These are phyloP conservation scores for Enteromius argenteus DNA, from an alignment of 2,797 vertebrate species.

Conservation along the genomic window DNA sequence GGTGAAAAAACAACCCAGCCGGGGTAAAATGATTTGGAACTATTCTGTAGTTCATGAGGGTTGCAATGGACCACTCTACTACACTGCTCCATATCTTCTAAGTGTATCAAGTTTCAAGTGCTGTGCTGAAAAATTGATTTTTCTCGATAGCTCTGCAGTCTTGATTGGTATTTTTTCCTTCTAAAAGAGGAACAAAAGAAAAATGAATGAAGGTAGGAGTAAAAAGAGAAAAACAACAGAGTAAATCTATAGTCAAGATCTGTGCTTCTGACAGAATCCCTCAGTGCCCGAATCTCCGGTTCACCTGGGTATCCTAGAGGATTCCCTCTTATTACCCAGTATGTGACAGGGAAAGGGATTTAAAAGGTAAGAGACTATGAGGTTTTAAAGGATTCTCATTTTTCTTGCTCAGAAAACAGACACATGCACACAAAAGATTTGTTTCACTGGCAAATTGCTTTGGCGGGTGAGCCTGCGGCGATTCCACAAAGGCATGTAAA, in stretches of 20 bases:
- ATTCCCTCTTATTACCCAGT: conserved; percentile 1
- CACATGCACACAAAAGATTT: not conserved
- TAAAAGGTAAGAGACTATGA: not conserved
- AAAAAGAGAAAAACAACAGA: conserved; percentile 5
- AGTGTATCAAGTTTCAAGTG: not conserved
- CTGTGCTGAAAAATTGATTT: not conserved
- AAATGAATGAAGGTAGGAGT: not conserved
- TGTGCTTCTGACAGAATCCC: conserved; percentile 1
- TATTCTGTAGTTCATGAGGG: not conserved
- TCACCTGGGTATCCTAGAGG: conserved; percentile 33
- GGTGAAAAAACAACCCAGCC: not conserved
- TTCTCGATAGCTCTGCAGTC: not conserved
- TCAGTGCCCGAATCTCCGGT: conserved; percentile 23
- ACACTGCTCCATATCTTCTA: not conserved
- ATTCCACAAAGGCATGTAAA: conserved; percentile 14
- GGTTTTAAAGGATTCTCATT: not conserved
- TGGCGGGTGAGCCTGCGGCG: not conserved
- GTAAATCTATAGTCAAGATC: conserved; percentile 17
- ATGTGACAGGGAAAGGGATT: not conserved
- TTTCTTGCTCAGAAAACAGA: conserved; percentile 1
- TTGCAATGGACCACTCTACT: not conserved
- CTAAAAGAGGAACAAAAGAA: not conserved
- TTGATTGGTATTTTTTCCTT: not conserved
- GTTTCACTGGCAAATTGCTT: conserved; percentile 9
- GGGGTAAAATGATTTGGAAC: not conserved